Evolutionary conservation across 2,797 vertebrate genomes (phyloP).

Genomic region (Danionella dracula): DNA sequence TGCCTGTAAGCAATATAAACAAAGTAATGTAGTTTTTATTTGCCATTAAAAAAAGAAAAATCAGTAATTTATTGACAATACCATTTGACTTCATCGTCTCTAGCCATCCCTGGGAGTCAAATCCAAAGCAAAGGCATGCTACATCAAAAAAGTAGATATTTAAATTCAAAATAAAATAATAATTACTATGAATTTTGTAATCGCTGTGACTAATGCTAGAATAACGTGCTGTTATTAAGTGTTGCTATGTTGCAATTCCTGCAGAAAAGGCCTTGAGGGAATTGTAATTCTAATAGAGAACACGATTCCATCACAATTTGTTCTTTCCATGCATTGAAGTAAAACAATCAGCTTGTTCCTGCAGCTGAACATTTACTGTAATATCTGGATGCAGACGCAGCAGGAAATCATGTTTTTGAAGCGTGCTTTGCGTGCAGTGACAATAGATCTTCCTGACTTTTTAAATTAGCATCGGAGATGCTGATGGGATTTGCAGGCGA

Average conservation of each 20-base stretch:
- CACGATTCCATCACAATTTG: background rate
- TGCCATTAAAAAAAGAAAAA: too few relatives aligned
- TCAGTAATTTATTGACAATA: too few relatives aligned
- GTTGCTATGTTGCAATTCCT: background rate
- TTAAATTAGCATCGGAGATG: background rate
- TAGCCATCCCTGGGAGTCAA: too few relatives aligned
- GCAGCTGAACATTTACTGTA: background rate
- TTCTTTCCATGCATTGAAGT: background rate
- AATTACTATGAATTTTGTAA: too few relatives aligned
- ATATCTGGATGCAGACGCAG: background rate
- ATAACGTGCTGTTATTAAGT: background rate
- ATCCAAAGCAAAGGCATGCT: too few relatives aligned
- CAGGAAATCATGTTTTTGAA: background rate
- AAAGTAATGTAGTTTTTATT: too few relatives aligned
- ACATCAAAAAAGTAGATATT: too few relatives aligned
- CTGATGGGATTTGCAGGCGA: constrained; percentile 20
- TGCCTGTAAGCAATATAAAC: too few relatives aligned
- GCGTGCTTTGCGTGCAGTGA: background rate
- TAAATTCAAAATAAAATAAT: too few relatives aligned
- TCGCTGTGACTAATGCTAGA: background rate
- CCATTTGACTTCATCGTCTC: too few relatives aligned
- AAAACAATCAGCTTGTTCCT: background rate
- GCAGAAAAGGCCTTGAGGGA: background rate
- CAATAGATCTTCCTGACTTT: background rate
- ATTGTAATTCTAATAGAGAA: background rate